Base-by-base conservation (phyloP, 2,888 invertebrate genomes). In the Macrostomum cliftonense region DNA sequence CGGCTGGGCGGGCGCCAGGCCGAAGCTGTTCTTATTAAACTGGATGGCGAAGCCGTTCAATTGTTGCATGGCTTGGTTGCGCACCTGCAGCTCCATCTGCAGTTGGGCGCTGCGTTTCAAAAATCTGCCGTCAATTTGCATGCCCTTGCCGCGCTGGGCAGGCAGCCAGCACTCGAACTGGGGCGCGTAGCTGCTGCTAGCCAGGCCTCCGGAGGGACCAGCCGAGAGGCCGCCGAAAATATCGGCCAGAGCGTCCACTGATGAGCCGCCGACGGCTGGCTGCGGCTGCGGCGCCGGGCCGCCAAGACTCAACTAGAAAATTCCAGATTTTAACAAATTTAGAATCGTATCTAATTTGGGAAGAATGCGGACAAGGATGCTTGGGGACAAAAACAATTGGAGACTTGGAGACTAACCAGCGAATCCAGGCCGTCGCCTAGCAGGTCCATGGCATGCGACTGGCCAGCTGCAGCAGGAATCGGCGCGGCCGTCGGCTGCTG, bases 1-100 rank as follows among this genome's bases (percentile, higher is more conserved):
- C 0, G 83, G 84, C 39, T 82, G 78, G 14, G 80, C 79, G 5
- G 93, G 93, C 60, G 81, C 78, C 57, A 97, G 72, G 42, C 95
- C 95, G 74, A 99, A 99, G 71, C 93, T 84, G 73, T 97, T 99
- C 71, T 93, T 95, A 72, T 99, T 99, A 62, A 99, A 79, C 66
- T 97, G 95, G 64, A 99, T 83, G 13, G 95, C 95, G 73, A 97
- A 95, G 9, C 81, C 83, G 59, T 78, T 79, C 86, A 97, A 89
- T 13, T 88, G 81, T 69, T 89, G 89, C 89, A 99, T 89, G 1
- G 97, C 95, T 70, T 86, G 88, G 73, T 97, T 97, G 38, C 83
- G 83, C 64, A 97, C 81, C 0, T 85, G 86, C 78, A 97, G 78
- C 64, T 97, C 95, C 86, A 97, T 89, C 50, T 78, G 79, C 52